Percentiles rank a stretch among this genome's conserved stretches.
Evolutionary conservation across 2,797 vertebrate species (phyloP).

Genomic region (Sebastes matsubarae): DNA sequence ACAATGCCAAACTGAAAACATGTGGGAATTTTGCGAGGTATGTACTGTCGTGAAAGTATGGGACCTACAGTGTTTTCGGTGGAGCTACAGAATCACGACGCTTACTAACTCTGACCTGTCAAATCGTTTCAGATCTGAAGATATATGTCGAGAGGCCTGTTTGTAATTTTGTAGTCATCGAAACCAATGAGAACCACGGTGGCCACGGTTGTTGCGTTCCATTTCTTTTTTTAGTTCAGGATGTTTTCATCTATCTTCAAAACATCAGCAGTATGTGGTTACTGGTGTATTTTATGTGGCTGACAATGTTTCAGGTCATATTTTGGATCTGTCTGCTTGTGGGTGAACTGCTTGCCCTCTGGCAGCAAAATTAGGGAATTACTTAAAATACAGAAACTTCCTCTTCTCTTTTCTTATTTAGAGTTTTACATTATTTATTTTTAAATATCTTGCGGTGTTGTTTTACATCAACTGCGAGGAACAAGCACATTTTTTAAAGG

Average conservation of each 20-base stretch:
- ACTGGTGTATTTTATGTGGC: slow-evolving; percentile 25
- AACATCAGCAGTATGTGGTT: slow-evolving; percentile 10
- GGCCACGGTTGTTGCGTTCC: slow-evolving; percentile 22
- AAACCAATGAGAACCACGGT: slow-evolving; percentile 14
- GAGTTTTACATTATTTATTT: slow-evolving; percentile 77
- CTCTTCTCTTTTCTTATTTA: slow-evolving; percentile 24
- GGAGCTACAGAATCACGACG: slow-evolving; percentile 38
- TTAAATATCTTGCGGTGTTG: slow-evolving; percentile 47
- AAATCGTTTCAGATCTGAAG: slow-evolving; percentile 20
- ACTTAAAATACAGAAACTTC: slow-evolving; percentile 37
- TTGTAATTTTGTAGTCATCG: slow-evolving; percentile 29
- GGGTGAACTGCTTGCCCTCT: slow-evolving; percentile 21
- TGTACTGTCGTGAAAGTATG: slow-evolving; percentile 48
- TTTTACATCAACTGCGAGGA: slow-evolving; percentile 45
- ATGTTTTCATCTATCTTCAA: background rate
- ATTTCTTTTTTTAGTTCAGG: background rate
- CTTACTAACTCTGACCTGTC: slow-evolving; percentile 31
- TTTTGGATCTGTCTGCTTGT: slow-evolving; percentile 47
- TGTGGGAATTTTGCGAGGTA: slow-evolving; percentile 70
- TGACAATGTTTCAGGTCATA: slow-evolving; percentile 50
- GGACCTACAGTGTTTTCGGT: slow-evolving; percentile 47
- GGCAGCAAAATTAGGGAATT: slow-evolving; percentile 28
- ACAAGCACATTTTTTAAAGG: slow-evolving; percentile 70
- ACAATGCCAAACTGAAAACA: slow-evolving; percentile 54
- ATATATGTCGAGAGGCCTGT: slow-evolving; percentile 1